Evolutionary conservation across 2,113 vertebrate genomes (phyloP).

Genomic region (Hydrolagus affinis): DNA sequence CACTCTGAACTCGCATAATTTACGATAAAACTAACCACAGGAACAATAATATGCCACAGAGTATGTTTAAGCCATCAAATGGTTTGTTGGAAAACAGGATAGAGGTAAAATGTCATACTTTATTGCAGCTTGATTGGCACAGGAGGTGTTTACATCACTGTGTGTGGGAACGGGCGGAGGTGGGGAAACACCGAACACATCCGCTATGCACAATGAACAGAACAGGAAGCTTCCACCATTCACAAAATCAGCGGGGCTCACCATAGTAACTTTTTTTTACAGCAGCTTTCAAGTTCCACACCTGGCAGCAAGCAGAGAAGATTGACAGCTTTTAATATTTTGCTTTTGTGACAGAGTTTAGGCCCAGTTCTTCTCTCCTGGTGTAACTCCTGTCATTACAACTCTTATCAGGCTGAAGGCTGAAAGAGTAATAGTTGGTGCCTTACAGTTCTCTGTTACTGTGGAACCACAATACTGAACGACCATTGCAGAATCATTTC

Average conservation of each 20-base stretch:
- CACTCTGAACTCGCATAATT: background rate
- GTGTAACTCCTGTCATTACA: background rate
- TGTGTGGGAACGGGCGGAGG: constrained; percentile 22
- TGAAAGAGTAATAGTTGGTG: background rate
- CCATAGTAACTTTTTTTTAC: background rate
- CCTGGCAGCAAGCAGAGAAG: background rate
- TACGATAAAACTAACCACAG: constrained; percentile 28
- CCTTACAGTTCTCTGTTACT: background rate
- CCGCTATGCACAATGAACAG: constrained; percentile 12
- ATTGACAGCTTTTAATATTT: constrained; percentile 12
- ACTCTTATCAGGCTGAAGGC: background rate
- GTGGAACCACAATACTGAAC: background rate
- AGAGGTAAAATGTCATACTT: constrained; percentile 11
- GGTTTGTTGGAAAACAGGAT: constrained; percentile 12
- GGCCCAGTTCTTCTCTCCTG: background rate
- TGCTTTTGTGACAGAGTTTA: background rate
- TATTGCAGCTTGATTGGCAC: background rate
- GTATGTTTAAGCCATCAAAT: background rate
- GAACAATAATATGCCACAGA: background rate
- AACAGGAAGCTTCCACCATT: constrained; percentile 29
- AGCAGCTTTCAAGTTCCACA: background rate
- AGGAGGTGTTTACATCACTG: constrained; percentile 29
- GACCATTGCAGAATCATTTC: background rate
- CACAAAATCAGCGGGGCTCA: background rate
- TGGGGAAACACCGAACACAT: constrained; percentile 29